These are phyloP conservation scores for Drosophila hydei DNA, from an alignment of 1,140 invertebrate species.

Conservation along the genomic window DNA sequence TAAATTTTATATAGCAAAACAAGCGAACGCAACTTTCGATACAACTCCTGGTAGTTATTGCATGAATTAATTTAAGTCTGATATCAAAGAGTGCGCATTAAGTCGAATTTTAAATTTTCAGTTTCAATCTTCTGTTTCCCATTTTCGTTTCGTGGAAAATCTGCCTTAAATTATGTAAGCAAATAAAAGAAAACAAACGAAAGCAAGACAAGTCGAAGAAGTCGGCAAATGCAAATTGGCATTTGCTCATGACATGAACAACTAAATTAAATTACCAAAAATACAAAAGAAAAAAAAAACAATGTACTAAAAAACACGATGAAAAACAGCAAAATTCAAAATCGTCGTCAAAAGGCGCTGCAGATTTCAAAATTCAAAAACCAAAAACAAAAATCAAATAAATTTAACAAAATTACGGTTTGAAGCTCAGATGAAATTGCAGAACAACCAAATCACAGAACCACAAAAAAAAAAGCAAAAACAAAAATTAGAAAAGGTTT, in stretches of 20 bases:
- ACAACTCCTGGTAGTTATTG: constrained; percentile 69
- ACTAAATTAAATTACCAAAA: constrained; percentile 45
- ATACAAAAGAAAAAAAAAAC: constrained; percentile 30
- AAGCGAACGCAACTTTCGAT: constrained; percentile 65
- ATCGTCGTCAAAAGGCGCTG: constrained; percentile 56
- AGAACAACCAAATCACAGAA: constrained; percentile 37
- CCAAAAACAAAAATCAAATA: constrained; percentile 43
- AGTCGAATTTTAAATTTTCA: constrained; percentile 50
- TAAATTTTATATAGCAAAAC: constrained; percentile 50
- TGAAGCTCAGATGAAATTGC: constrained; percentile 37
- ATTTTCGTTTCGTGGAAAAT: constrained; percentile 87
- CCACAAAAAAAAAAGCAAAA: constrained; percentile 52
- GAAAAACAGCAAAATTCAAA: constrained; percentile 72
- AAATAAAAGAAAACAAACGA: not conserved
- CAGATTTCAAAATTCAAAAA: constrained; percentile 76
- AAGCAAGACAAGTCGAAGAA: constrained; percentile 72
- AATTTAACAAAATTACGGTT: constrained; percentile 59
- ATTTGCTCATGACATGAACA: constrained; percentile 17
- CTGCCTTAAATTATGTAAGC: constrained; percentile 86
- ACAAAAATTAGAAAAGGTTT: constrained; percentile 54
- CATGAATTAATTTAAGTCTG: constrained; percentile 53
- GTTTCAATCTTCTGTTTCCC: constrained; percentile 18
- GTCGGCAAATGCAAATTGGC: constrained; percentile 13
- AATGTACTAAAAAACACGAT: constrained; percentile 14
- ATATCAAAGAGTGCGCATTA: constrained; percentile 44